phyloP scores from a whole-genome alignment of 2,113 vertebrate genomes.

The Mus pahari region DNA sequence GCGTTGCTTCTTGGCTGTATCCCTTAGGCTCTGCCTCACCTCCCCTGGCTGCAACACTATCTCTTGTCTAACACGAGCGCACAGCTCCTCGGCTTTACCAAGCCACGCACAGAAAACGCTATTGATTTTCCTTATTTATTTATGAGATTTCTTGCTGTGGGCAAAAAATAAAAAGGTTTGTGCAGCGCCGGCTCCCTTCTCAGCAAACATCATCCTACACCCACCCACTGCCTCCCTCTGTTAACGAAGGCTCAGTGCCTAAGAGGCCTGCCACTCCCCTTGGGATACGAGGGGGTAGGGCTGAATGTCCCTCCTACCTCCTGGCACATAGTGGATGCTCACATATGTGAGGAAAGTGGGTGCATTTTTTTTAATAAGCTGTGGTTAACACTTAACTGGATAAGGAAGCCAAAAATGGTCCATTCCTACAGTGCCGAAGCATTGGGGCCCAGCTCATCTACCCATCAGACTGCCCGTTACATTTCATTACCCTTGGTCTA shows the following conservation, averaged over 20 bases:
- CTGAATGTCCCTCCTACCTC: background rate
- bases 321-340: background rate
- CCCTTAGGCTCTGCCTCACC: fast-evolving
- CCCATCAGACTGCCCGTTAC: too few species aligned
- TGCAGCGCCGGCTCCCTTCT: background rate
- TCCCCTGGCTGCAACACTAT: background rate
- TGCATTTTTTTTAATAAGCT: background rate
- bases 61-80: background rate
- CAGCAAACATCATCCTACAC: background rate
- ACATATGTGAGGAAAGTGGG: background rate
- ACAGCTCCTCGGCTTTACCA: background rate
- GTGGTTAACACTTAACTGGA: background rate
- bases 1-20: background rate
- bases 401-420: background rate
- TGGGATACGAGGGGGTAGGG: too few species aligned
- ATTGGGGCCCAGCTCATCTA: background rate
- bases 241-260: background rate
- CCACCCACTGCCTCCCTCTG: background rate
- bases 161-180: slow-evolving; percentile 72
- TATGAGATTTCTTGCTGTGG: slow-evolving; percentile 68
- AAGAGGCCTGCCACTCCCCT: background rate
- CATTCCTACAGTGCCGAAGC: background rate
- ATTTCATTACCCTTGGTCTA: background rate
- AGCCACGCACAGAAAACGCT: background rate
- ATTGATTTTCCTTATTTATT: slow-evolving; percentile 77